A percentile compares a stretch with the other conserved stretches of the same genome.
Evolutionary conservation across 2,888 invertebrate species (phyloP).

Genomic region (Drosophila anceps): DNA sequence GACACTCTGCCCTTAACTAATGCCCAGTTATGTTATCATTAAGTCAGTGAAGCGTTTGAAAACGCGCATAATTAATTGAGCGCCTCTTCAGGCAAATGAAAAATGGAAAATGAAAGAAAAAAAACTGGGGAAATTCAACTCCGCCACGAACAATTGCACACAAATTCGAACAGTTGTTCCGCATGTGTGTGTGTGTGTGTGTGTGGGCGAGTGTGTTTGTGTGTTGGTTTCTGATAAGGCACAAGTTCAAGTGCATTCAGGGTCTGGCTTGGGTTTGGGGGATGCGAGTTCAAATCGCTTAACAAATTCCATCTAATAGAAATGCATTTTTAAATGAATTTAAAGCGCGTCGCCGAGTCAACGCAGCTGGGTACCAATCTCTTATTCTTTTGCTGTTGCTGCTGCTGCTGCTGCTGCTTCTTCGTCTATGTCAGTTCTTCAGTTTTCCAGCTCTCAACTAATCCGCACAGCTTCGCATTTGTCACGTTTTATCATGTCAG

Average conservation of each 20-base stretch:
- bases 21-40: slow-evolving; percentile 45
- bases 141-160: slow-evolving; percentile 44
- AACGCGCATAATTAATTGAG: slow-evolving; percentile 65
- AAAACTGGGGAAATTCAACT: slow-evolving; percentile 37
- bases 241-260: slow-evolving; percentile 66
- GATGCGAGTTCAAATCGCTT: slow-evolving; percentile 53
- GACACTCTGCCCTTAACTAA: neutral
- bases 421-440: slow-evolving; percentile 10
- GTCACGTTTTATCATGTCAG: slow-evolving; percentile 61
- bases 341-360: slow-evolving; percentile 41
- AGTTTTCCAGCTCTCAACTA: slow-evolving; percentile 32
- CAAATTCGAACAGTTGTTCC: slow-evolving; percentile 53
- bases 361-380: slow-evolving; percentile 44
- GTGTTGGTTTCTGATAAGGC: slow-evolving; percentile 37
- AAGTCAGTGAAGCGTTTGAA: slow-evolving; percentile 55
- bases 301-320: slow-evolving; percentile 52
- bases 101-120: slow-evolving; percentile 26
- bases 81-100: slow-evolving; percentile 34
- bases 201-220: slow-evolving; percentile 10
- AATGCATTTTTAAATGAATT: slow-evolving; percentile 60
- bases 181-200: slow-evolving; percentile 8
- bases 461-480: slow-evolving; percentile 60
- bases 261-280: slow-evolving; percentile 2
- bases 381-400: neutral
- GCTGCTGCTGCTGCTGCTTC: neutral